Base-by-base conservation (phyloP, 2,888 invertebrate genomes). In the Bembecia ichneumoniformis region DNA sequence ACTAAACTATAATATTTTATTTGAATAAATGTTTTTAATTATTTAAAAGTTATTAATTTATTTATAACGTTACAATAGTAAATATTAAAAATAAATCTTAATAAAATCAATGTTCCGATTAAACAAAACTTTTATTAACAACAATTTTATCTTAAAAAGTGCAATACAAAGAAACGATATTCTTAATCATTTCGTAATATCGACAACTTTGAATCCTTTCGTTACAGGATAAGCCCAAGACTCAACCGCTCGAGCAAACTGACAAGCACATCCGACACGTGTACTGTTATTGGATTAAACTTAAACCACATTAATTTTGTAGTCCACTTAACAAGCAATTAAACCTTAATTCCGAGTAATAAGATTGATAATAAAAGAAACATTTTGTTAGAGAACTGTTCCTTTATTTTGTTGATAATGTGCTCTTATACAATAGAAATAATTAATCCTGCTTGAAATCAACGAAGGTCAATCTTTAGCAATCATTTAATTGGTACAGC, bases 381-480 rank as follows among this genome's bases (percentile, higher is more conserved):
- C 3, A 0, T 10, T 14, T 15, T 9, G 3, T 35, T 47, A 45
- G 11, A 5, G 3, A 16, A 20, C 0, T 47, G 51, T 36, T 28
- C 52, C 49, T 40, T 28, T 28, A 49, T 47, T 14, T 15, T 57
- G 45, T 59, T 56, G 35, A 47, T 43, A 52, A 46, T 56, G 55
- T 63, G 58, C 64, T 60, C 58, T 62, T 63, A 62, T 61, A 78
- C 77, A 77, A 78, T 74, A 68, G 71, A 66, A 68, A 73, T 74
- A 78, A 79, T 78, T 77, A 78, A 77, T 77, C 66, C 69, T 58
- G 55, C 66, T 64, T 70, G 68, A 68, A 68, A 62, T 55, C 55
- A 62, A 59, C 54, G 67, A 75, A 77, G 75, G 74, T 67, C 64
- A 58, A 50, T 55, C 55, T 73, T 71, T 63, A 61, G 68, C 70